These are phyloP conservation scores for Creontiades dilutus DNA, from an alignment of 2,888 invertebrate species.

Conservation along the genomic window DNA sequence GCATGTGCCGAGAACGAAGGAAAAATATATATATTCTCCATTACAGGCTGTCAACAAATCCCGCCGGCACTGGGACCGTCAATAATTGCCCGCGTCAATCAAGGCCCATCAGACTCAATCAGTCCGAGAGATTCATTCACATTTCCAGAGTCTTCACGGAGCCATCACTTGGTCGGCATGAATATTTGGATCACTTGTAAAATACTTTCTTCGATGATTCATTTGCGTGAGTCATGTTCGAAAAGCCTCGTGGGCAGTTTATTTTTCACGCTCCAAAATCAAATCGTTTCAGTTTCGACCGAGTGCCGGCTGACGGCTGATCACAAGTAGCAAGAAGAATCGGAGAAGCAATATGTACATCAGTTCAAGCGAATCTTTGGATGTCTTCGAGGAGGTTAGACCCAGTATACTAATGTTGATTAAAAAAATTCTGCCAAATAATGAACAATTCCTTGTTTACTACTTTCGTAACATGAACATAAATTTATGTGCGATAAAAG, in stretches of 20 bases:
- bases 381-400: not conserved
- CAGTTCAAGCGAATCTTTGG: not conserved
- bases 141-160: not conserved
- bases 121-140: constrained; percentile 20
- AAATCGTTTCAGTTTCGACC: too few relatives aligned
- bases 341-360: not conserved
- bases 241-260: not conserved
- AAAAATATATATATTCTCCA: not conserved
- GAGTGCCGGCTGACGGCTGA: too few relatives aligned
- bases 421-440: too few relatives aligned
- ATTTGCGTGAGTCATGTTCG: not conserved
- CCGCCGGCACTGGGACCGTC: not conserved
- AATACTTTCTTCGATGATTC: not conserved
- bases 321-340: not conserved
- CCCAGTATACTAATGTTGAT: not conserved
- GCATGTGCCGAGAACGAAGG: too few relatives aligned
- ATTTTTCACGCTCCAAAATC: not conserved
- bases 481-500: too few relatives aligned
- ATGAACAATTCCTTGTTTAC: too few relatives aligned
- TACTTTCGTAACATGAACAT: too few relatives aligned
- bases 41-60: constrained; percentile 45
- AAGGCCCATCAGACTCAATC: constrained; percentile 34
- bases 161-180: not conserved
- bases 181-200: not conserved
- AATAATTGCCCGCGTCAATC: not conserved